A percentile compares a stretch with the other conserved stretches of the same genome.
These are phyloP conservation scores for Cephus sareptanus DNA, from an alignment of 2,888 invertebrate genomes.

Conservation along the genomic window DNA sequence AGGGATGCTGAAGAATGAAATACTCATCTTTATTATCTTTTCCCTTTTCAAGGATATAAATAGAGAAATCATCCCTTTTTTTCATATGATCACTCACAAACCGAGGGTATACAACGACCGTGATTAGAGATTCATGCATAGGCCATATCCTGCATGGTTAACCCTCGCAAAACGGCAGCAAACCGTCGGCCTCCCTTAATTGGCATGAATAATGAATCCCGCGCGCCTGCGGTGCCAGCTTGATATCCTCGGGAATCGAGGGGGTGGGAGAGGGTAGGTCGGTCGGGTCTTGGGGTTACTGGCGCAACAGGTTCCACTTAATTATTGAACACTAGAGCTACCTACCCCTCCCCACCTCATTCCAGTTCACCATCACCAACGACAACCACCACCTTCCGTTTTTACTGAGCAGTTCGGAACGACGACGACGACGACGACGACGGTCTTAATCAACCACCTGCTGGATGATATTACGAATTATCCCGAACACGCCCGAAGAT, in stretches of 20 bases:
- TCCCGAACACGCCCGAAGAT: neutral
- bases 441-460: slow-evolving; percentile 49
- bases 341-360: neutral
- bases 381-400: neutral
- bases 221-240: slow-evolving; percentile 4
- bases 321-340: slow-evolving; percentile 61
- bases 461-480: slow-evolving; percentile 4
- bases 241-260: slow-evolving; percentile 1
- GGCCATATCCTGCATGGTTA: neutral
- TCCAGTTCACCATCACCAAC: neutral
- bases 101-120: neutral
- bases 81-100: neutral
- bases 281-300: slow-evolving; percentile 39
- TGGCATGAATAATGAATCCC: slow-evolving; percentile 56
- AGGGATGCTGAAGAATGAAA: neutral
- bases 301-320: slow-evolving; percentile 65
- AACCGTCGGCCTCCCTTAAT: slow-evolving; percentile 40
- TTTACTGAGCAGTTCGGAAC: neutral
- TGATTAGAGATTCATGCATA: neutral
- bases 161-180: slow-evolving; percentile 1
- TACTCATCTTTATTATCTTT: neutral
- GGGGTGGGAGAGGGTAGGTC: slow-evolving; percentile 34
- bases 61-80: neutral
- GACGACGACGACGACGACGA: neutral
- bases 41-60: neutral